A percentile compares a stretch with the other conserved stretches of the same genome.
Evolutionary conservation across 2,113 vertebrate genomes (phyloP).

Genomic region (Malurus alboscapulatus): DNA sequence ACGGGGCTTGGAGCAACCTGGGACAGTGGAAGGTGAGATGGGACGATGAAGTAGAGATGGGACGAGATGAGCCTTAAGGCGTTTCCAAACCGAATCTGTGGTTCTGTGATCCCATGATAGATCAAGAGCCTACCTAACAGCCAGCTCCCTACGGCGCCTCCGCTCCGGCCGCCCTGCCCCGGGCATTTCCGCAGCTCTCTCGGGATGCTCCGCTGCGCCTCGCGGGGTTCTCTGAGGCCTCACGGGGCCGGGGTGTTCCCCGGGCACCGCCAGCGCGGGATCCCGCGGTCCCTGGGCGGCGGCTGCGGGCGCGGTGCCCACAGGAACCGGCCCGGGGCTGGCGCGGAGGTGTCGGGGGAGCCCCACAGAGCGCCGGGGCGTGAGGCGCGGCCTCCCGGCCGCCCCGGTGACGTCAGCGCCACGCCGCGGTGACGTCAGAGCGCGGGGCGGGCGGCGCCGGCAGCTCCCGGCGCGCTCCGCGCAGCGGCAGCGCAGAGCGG

Average conservation of each 20-base stretch:
- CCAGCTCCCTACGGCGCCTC: rapidly evolving
- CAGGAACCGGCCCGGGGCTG: no score
- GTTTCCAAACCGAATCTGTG: not conserved
- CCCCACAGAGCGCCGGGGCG: not conserved
- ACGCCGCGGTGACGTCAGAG: no score
- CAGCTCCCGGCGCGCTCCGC: no score
- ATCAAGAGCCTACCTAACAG: rapidly evolving
- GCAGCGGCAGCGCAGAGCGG: no score
- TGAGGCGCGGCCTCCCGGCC: not conserved
- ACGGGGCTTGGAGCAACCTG: not conserved
- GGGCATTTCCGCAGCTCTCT: not conserved
- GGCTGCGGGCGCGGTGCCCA: no score
- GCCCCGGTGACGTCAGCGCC: not conserved
- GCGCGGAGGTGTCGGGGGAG: no score
- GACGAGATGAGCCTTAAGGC: not conserved
- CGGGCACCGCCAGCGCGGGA: no score
- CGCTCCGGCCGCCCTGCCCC: not conserved
- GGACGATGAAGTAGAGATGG: no score
- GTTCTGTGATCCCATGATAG: not conserved
- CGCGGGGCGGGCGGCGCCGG: no score
- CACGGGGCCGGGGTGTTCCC: no score
- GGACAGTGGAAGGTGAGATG: rapidly evolving
- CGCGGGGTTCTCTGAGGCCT: not conserved
- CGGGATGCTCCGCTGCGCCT: not conserved
- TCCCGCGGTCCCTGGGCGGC: not conserved